These are phyloP conservation scores for Torymus aiolomorphi DNA, from an alignment of 2,888 invertebrate species.

Conservation along the genomic window DNA sequence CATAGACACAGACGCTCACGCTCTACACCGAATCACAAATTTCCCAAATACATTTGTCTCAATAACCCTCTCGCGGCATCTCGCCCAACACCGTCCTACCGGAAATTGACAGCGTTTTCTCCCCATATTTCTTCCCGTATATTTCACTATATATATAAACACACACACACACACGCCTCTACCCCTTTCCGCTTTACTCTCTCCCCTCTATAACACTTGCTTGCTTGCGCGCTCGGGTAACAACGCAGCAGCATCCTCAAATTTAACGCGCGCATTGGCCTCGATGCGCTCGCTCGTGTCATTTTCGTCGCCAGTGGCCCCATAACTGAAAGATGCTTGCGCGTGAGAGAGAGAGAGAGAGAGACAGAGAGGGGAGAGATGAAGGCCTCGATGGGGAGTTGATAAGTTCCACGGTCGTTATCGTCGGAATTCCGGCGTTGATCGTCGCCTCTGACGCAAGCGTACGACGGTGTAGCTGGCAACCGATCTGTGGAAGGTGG, in stretches of 20 bases:
- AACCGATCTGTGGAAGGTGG: too few relatives aligned
- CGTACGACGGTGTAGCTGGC: too few relatives aligned
- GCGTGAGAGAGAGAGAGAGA: conserved; percentile 5
- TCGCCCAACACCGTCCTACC: too few relatives aligned
- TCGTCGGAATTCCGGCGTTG: conserved; percentile 40
- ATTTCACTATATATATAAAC: not conserved
- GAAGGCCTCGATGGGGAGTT: conserved; percentile 51
- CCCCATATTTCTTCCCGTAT: conserved; percentile 10
- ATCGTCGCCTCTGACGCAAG: conserved; percentile 2
- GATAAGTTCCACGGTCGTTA: conserved; percentile 59
- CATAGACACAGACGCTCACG: too few relatives aligned
- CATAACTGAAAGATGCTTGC: conserved; percentile 32
- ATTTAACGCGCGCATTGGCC: conserved; percentile 59
- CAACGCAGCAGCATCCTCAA: conserved; percentile 38
- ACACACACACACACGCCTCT: too few relatives aligned
- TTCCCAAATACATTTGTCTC: conserved; percentile 17
- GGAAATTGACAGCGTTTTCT: conserved; percentile 28
- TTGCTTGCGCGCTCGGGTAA: not conserved
- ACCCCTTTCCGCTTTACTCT: not conserved
- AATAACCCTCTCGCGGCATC: conserved; percentile 2
- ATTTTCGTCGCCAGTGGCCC: conserved; percentile 24
- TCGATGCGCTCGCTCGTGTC: conserved; percentile 39
- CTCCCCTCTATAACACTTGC: too few relatives aligned
- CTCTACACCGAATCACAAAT: too few relatives aligned
- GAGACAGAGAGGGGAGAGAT: conserved; percentile 23